These are phyloP conservation scores for Noctua pronuba DNA, from an alignment of 2,888 invertebrate genomes.

Conservation along the genomic window DNA sequence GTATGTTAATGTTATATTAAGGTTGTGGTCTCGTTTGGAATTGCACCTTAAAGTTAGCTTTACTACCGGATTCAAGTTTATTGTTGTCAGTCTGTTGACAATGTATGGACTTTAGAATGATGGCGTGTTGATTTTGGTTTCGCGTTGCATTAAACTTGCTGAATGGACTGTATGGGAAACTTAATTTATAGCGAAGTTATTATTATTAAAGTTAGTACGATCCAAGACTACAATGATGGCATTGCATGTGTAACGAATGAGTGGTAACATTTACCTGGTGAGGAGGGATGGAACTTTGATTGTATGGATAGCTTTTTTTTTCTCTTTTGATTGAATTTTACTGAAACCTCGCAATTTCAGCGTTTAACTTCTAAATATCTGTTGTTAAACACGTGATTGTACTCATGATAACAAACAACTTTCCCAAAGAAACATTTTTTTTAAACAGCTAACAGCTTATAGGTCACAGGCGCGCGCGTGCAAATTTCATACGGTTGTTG, in stretches of 20 bases:
- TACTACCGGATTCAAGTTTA: slow-evolving; percentile 4
- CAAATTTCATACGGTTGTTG: too few species aligned
- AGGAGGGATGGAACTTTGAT: fast-evolving
- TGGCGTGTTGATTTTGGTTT: slow-evolving; percentile 4
- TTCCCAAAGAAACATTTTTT: too few species aligned
- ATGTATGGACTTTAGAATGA: background rate
- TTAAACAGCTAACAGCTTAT: too few species aligned
- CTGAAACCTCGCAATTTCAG: background rate
- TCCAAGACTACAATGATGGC: background rate
- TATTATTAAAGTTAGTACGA: slow-evolving; percentile 1
- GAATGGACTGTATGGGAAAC: background rate
- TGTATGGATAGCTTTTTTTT: background rate
- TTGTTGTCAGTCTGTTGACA: slow-evolving; percentile 2
- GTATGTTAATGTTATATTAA: background rate
- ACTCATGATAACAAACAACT: too few species aligned
- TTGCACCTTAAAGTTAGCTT: background rate
- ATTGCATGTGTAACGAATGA: background rate
- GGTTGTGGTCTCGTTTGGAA: background rate
- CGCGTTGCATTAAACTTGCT: slow-evolving; percentile 2
- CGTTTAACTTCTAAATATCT: background rate
- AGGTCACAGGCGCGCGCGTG: too few species aligned
- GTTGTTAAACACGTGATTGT: background rate
- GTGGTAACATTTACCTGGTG: background rate
- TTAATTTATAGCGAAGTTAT: background rate
- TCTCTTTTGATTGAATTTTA: background rate